These are phyloP conservation scores for Diarsia brunnea DNA, from an alignment of 2,888 invertebrate genomes.

Conservation along the genomic window DNA sequence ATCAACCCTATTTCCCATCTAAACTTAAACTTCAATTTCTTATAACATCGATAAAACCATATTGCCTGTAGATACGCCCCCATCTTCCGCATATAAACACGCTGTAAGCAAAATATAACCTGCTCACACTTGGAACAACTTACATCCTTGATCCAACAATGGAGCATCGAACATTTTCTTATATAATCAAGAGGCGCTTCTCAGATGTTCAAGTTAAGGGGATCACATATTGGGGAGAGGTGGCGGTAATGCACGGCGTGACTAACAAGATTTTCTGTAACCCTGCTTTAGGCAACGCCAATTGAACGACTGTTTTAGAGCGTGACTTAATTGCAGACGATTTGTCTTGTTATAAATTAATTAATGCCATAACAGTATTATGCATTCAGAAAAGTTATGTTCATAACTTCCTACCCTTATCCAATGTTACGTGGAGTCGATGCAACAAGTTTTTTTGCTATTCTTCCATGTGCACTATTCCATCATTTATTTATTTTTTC, in stretches of 20 bases:
- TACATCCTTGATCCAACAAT: constrained; percentile 78
- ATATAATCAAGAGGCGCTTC: constrained; percentile 83
- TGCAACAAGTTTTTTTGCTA: neutral
- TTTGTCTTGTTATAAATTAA: constrained; percentile 1
- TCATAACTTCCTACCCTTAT: neutral
- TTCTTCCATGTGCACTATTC: neutral
- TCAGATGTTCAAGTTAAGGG: constrained; percentile 68
- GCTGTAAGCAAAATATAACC: constrained; percentile 56
- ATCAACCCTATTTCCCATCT: constrained; percentile 8
- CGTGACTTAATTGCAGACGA: neutral
- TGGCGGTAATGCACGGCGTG: constrained; percentile 40
- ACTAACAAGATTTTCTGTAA: constrained; percentile 51
- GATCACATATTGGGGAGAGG: constrained; percentile 45
- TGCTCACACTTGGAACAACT: constrained; percentile 76
- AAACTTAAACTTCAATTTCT: constrained; percentile 24
- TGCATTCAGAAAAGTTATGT: neutral
- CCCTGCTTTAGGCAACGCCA: constrained; percentile 14
- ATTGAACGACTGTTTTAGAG: constrained; percentile 15
- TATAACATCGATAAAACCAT: constrained; percentile 33
- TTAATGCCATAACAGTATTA: neutral
- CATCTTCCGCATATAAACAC: constrained; percentile 78
- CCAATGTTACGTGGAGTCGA: neutral
- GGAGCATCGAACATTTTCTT: constrained; percentile 84
- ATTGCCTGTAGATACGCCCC: constrained; percentile 3
- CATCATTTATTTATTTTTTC: neutral